phyloP scores from a whole-genome alignment of 2,888 invertebrate species.

The Drosophila mimetica region DNA sequence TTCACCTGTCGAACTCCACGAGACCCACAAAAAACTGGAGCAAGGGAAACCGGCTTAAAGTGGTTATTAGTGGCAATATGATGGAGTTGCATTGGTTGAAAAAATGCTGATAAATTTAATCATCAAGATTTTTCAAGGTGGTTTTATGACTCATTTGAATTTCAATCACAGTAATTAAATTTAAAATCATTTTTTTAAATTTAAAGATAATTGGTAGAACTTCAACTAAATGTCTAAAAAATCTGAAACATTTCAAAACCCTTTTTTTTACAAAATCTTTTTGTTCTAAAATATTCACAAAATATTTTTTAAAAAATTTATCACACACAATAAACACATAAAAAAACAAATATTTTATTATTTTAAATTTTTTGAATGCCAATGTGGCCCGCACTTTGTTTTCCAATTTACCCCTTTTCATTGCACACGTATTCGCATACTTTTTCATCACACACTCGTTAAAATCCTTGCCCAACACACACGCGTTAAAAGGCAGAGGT shows the following conservation, averaged over 20 bases:
- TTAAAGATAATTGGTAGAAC: too few relatives aligned
- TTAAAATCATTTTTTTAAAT: too few relatives aligned
- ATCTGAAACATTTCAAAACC: too few relatives aligned
- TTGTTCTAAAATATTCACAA: too few relatives aligned
- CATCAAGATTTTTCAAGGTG: background rate
- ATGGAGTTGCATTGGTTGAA: conserved; percentile 10
- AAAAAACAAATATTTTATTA: background rate
- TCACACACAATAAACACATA: too few relatives aligned
- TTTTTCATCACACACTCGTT: conserved; percentile 20
- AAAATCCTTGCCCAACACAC: conserved; percentile 32
- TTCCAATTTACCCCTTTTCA: conserved; percentile 28
- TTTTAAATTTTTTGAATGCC: background rate
- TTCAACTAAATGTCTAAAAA: too few relatives aligned
- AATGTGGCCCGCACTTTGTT: background rate
- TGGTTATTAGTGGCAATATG: background rate
- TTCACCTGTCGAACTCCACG: conserved; percentile 28
- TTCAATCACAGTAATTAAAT: background rate
- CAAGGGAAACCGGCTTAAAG: conserved; percentile 35
- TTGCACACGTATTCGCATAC: conserved; percentile 30
- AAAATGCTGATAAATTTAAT: background rate
- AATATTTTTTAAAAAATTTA: too few relatives aligned
- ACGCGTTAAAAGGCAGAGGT: conserved; percentile 36
- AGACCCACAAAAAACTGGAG: conserved; percentile 20
- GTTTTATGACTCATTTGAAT: background rate
- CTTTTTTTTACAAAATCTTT: too few relatives aligned